Evolutionary conservation across 2,888 invertebrate species (phyloP), one percentile per base, ranked within the genome.

Genomic region (Oxycera nigricornis): DNA sequence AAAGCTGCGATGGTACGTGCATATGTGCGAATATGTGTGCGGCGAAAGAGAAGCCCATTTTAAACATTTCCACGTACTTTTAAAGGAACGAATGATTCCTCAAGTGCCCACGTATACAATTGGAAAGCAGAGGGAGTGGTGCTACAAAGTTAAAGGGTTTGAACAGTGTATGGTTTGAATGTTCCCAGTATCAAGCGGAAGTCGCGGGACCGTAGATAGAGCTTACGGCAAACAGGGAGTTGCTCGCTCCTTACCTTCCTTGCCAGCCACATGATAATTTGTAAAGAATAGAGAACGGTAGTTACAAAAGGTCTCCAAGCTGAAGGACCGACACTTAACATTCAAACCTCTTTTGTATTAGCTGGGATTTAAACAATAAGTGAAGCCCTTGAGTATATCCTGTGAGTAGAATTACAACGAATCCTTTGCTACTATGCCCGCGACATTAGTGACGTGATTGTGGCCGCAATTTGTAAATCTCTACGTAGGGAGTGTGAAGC

Each of bases 241-340:
- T 17, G 26, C 11, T 17, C 46, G 26, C 46, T n/a, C 30, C 20
- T 30, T 11, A 28, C 30, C 57, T 75, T n/a, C n/a, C 31, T 11
- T 55, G 41, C 17, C 46, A 52, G 59, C 26, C 39, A n/a, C 50
- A 52, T 72, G 73, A 72, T 73, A 72, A 73, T 65, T 62, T 70
- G 68, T n/a, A 52, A 70, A 59, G 52, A 75, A 73, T 57, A 61
- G 52, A 62, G 46, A 70, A 73, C 50, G 61, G 35, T 41, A 52
- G 65, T 72, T 65, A 76, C 74, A 76, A 76, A 76, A 74, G 76
- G 61, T 59, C 68, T 65, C 52, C 39, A 41, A 31, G 39, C 22
- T 76, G 76, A 74, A 74, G 73, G 74, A 73, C 74, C 74, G 72
- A 41, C 74, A 76, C 74, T 76, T 76, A 74, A 74, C 76, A 73